phyloP scores from a whole-genome alignment of 2,797 vertebrate genomes.

The Prunella strophiata region DNA sequence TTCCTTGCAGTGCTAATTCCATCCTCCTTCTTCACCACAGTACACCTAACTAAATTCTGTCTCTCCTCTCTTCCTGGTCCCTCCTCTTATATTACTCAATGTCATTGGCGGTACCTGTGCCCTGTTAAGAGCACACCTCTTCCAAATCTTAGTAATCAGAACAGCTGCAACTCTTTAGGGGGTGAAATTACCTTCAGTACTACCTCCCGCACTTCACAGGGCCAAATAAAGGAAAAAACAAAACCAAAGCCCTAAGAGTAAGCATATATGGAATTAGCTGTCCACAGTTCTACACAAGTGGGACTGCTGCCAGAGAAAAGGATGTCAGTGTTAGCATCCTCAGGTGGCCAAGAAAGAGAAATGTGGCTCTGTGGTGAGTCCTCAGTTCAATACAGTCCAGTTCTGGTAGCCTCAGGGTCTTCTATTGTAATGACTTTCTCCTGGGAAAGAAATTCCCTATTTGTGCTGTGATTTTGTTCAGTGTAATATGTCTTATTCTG shows the following conservation, averaged over 20 bases:
- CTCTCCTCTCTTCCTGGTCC: too few species aligned
- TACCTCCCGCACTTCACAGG: too few species aligned
- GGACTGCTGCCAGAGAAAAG: not conserved
- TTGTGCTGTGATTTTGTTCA: not conserved
- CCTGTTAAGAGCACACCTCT: too few species aligned
- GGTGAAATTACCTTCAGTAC: too few species aligned
- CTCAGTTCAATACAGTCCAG: not conserved
- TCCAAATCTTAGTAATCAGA: too few species aligned
- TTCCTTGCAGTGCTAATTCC: too few species aligned
- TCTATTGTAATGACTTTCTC: not conserved
- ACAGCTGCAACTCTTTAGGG: too few species aligned
- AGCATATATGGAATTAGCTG: not conserved
- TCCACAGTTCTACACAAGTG: not conserved
- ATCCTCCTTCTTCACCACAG: too few species aligned
- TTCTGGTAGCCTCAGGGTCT: not conserved
- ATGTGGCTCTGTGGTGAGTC: not conserved
- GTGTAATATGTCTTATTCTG: not conserved
- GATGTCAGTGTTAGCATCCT: not conserved
- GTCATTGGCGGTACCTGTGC: too few species aligned
- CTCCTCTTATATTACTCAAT: too few species aligned
- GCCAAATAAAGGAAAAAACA: not conserved
- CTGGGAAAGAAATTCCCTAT: not conserved
- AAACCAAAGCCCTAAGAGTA: not conserved
- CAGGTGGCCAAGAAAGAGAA: not conserved
- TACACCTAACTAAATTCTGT: too few species aligned